These are phyloP conservation scores for Meriones psammophilus DNA, from an alignment of 2,797 vertebrate species.

Conservation along the genomic window DNA sequence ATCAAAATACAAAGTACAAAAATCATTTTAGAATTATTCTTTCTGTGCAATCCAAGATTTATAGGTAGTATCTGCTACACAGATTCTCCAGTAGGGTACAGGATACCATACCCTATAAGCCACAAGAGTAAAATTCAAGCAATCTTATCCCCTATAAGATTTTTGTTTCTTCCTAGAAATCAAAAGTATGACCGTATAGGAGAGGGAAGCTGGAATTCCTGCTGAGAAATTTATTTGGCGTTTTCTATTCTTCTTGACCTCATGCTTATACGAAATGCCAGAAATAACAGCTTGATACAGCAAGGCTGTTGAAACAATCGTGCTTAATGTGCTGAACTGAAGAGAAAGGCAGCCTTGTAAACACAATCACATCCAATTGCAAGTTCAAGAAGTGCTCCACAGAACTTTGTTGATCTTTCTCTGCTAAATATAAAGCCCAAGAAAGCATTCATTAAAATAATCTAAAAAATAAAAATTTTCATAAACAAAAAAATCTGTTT, in stretches of 20 bases:
- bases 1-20: slow-evolving; percentile 42
- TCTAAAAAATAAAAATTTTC: slow-evolving; percentile 50
- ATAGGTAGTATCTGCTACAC: slow-evolving; percentile 1
- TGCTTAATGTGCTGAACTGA: slow-evolving; percentile 63
- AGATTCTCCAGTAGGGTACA: not conserved
- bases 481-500: slow-evolving; percentile 10
- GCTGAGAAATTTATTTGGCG: slow-evolving; percentile 77
- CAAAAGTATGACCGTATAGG: slow-evolving; percentile 53
- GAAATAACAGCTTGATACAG: slow-evolving; percentile 80
- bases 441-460: slow-evolving; percentile 56
- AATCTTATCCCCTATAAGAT: slow-evolving; percentile 47
- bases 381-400: slow-evolving; percentile 51
- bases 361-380: slow-evolving; percentile 37
- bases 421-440: slow-evolving; percentile 52
- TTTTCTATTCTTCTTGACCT: slow-evolving; percentile 77
- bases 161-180: slow-evolving; percentile 64
- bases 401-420: slow-evolving; percentile 40
- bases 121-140: slow-evolving; percentile 10
- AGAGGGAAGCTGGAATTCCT: slow-evolving; percentile 73
- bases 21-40: slow-evolving; percentile 59
- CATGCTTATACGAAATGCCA: slow-evolving; percentile 72
- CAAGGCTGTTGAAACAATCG: slow-evolving; percentile 71
- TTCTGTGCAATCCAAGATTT: slow-evolving; percentile 64
- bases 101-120: slow-evolving; percentile 23
- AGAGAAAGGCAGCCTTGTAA: slow-evolving; percentile 56